Percentiles rank a stretch among this genome's conserved stretches.
These are phyloP conservation scores for Dolichoris vasculosae DNA, from an alignment of 1,140 invertebrate species.

Conservation along the genomic window DNA sequence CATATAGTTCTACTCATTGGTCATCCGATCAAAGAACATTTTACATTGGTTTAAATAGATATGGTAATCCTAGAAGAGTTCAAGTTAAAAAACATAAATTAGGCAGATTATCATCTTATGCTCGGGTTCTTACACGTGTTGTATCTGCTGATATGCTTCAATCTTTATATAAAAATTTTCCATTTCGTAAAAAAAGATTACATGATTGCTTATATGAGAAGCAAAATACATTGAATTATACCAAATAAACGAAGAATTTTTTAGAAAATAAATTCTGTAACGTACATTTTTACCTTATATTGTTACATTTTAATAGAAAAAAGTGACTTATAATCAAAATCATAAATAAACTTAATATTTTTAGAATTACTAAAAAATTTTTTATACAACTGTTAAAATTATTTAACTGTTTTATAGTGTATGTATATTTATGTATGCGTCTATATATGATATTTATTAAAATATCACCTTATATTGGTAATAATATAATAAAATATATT, in stretches of 20 bases:
- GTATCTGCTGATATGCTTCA: slow-evolving; percentile 73
- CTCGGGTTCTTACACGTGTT: slow-evolving; percentile 80
- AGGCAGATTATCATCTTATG: slow-evolving; percentile 83
- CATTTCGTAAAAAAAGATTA: not conserved
- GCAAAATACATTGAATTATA: not conserved
- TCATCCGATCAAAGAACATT: slow-evolving; percentile 81
- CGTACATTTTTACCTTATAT: not conserved
- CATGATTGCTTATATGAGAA: not conserved
- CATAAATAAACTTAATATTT: too few relatives aligned
- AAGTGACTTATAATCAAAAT: too few relatives aligned
- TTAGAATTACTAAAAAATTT: too few relatives aligned
- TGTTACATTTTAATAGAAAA: not conserved
- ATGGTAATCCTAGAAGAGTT: slow-evolving; percentile 81
- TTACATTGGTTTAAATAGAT: slow-evolving; percentile 84
- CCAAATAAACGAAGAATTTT: not conserved
- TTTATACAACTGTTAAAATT: too few relatives aligned
- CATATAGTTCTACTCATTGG: slow-evolving; percentile 86
- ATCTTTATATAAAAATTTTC: slow-evolving; percentile 13
- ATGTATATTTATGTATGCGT: too few relatives aligned
- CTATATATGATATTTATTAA: too few relatives aligned
- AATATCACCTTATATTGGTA: too few relatives aligned
- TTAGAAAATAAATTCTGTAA: not conserved
- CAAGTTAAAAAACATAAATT: slow-evolving; percentile 81
- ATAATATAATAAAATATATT: too few relatives aligned
- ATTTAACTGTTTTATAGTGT: too few relatives aligned